Base-by-base conservation (phyloP, 2,113 vertebrate genomes). In the Hippocampus mohnikei region DNA sequence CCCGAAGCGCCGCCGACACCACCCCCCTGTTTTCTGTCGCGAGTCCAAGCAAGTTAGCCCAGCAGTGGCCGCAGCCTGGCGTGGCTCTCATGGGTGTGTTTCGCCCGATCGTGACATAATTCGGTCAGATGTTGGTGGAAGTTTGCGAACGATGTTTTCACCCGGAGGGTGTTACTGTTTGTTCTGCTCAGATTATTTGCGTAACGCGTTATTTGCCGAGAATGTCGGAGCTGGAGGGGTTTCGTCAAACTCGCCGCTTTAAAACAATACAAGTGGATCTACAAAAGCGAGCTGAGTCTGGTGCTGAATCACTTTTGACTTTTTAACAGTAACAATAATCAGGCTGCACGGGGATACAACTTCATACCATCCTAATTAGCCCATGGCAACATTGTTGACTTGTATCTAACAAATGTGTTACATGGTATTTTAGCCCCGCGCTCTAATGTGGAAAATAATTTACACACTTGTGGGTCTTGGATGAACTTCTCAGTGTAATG, bases 21-120 rank as follows among this genome's bases (percentile, higher is more conserved):
- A 84, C 87, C 84, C 79, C 79, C 91, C 75, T 80, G 67, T 21
- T 55, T 78, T 25, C 68, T 56, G 63, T 75, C 73, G 72, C 74
- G 71, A 81, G 80, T 76, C 74, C 77, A 53, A 72, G 72, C 82
- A 80, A 83, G 82, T 79, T 75, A 74, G 79, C 77, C 63, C 73
- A 74, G 76, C 77, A 67, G 66, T 66, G 76, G 64, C 72, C 65
- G 61, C 66, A 84, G 79, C 76, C 77, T 71, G 62, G n/a, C 62
- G n/a, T 66, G 72, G 60, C 62, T 41, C 60, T 66, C 74, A 61
- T 80, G 55, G 76, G 76, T 76, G 77, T 82, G 74, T 79, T 48
- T 44, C 16, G 58, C 16, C 29, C 27, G 13, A 59, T 59, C 58
- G 61, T 63, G 62, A 23, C 12, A 65, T 20, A 62, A 27, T 5